These are phyloP conservation scores for Semotilus atromaculatus DNA, from an alignment of 2,797 vertebrate species.

Conservation along the genomic window DNA sequence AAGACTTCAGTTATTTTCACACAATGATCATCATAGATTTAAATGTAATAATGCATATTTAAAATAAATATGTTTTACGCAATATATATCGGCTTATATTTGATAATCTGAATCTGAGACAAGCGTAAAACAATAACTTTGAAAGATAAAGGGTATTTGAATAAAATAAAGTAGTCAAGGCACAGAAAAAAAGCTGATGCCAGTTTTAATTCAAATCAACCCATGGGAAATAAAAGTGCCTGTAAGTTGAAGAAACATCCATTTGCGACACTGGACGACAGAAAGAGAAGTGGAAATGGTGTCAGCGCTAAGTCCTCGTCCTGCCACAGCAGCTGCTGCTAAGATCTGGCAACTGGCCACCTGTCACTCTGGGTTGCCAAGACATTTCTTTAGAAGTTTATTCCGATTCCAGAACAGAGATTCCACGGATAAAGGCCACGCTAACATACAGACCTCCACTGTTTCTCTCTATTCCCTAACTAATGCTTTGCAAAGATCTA, in stretches of 20 bases:
- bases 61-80: neutral
- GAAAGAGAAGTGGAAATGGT: conserved; percentile 4
- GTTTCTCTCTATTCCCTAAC: neutral
- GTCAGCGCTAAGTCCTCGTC: conserved; percentile 74
- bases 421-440: neutral
- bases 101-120: neutral
- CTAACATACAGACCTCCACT: neutral
- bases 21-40: neutral
- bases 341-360: conserved; percentile 79
- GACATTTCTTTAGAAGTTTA: conserved; percentile 2
- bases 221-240: neutral
- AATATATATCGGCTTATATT: neutral
- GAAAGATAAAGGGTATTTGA: neutral
- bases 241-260: neutral
- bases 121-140: neutral
- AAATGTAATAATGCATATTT: neutral
- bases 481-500: neutral
- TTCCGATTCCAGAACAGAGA: neutral
- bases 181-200: neutral
- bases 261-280: neutral
- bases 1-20: neutral
- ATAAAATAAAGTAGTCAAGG: neutral
- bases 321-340: conserved; percentile 75
- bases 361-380: conserved; percentile 36
- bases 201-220: neutral